phyloP scores from a whole-genome alignment of 2,888 invertebrate genomes.

The Drosophila anomelani region DNA sequence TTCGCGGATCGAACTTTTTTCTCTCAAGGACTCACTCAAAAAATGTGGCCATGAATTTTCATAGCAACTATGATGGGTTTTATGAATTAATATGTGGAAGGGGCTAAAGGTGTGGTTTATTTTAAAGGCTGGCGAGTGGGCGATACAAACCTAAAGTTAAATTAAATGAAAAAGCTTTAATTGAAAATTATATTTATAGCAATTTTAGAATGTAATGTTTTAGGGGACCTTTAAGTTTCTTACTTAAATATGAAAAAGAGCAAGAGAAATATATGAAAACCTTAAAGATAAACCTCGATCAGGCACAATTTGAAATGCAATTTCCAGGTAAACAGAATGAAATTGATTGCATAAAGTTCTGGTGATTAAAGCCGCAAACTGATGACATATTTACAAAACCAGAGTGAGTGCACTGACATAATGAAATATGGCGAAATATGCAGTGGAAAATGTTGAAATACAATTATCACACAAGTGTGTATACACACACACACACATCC shows the following conservation, averaged over 20 bases:
- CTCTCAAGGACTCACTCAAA: conserved; percentile 30
- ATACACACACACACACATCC: neutral
- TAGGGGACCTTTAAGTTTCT: no score
- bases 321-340: conserved; percentile 68
- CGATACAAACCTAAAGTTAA: neutral
- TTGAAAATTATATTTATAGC: neutral
- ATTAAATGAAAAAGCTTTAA: neutral
- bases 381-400: conserved; percentile 67
- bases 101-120: neutral
- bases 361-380: conserved; percentile 50
- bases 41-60: conserved; percentile 18
- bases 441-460: conserved; percentile 64
- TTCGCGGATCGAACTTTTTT: conserved; percentile 37
- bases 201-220: neutral
- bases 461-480: conserved; percentile 59
- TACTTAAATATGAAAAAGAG: neutral
- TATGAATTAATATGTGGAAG: conserved; percentile 6
- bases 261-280: neutral
- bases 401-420: conserved; percentile 58
- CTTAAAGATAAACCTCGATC: neutral
- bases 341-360: conserved; percentile 52
- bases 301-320: conserved; percentile 51
- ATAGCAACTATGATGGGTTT: neutral
- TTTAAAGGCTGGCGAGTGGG: neutral
- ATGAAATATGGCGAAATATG: conserved; percentile 71